Evolutionary conservation across 2,888 invertebrate genomes (phyloP).

Genomic region (Coelopa pilipes): DNA sequence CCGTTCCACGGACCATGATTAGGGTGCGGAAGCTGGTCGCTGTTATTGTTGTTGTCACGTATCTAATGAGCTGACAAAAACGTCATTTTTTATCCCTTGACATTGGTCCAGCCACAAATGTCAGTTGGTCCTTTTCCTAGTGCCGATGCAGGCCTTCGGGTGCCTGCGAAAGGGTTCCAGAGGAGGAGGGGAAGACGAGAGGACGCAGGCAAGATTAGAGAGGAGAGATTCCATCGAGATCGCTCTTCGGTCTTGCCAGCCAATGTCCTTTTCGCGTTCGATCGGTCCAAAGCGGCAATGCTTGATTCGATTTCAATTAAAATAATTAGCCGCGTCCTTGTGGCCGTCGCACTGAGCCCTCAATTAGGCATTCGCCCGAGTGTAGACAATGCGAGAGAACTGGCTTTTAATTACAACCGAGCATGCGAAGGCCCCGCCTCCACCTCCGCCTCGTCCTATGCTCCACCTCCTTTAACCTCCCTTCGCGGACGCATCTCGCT

Average conservation of each 20-base stretch:
- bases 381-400: slow-evolving; percentile 49
- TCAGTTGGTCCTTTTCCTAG: too few relatives aligned
- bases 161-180: not conserved
- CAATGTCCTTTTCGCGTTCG: not conserved
- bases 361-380: slow-evolving; percentile 61
- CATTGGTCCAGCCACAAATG: too few relatives aligned
- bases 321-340: slow-evolving; percentile 44
- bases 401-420: slow-evolving; percentile 58
- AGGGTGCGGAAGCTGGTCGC: slow-evolving; percentile 25
- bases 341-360: slow-evolving; percentile 54
- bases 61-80: slow-evolving; percentile 52
- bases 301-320: slow-evolving; percentile 49
- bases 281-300: slow-evolving; percentile 19
- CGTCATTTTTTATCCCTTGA: slow-evolving; percentile 43
- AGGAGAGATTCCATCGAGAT: too few relatives aligned
- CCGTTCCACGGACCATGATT: not conserved
- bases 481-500: slow-evolving; percentile 25
- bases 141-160: too few relatives aligned
- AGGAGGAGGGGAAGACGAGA: not conserved
- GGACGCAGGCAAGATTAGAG: not conserved
- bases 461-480: not conserved
- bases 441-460: too few relatives aligned
- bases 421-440: slow-evolving; percentile 49
- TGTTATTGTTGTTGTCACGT: slow-evolving; percentile 26
- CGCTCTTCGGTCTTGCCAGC: too few relatives aligned